Base-by-base conservation (phyloP, 2,113 vertebrate species). In the Rhea pennata region DNA sequence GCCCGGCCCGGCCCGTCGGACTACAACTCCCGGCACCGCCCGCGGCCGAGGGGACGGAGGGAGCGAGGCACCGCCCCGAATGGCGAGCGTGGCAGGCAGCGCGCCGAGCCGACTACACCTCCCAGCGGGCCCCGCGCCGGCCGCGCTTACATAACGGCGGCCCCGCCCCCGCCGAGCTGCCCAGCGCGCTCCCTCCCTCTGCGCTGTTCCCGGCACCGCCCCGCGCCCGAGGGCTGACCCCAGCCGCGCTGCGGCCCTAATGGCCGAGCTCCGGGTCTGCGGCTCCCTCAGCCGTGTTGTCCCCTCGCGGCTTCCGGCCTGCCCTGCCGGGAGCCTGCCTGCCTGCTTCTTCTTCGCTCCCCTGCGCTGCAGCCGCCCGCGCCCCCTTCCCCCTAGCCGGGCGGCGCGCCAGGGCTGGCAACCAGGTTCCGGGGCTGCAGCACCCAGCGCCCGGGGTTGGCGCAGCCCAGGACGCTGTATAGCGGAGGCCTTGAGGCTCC, bases 1-100 rank as follows among this genome's bases (percentile, higher is more conserved):
- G 16, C 1, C 1, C 1, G 0, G 0, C 0, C 1, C 9, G 0
- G 17, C n/a, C 2, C 2, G 0, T 0, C 0, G 54, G 77, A 90
- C 91, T 76, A 48, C 74, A 15, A 1, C 10, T 31, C 84, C 92
- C 84, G 74, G 40, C 7, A 9, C 0, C 3, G 4, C 3, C 11
- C 12, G 42, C 16, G 23, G 9, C 8, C 2, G 17, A 17, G n/a
- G 26, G 53, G 46, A n/a, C n/a, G n/a, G n/a, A n/a, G n/a, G n/a
- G n/a, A n/a, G n/a, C 42, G 14, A 22, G 44, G 54, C 26, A 5
- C 5, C 2, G 3, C 26, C 4, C 3, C 7, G 3, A 15, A 0
- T 26, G 5, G 87, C 8, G 54, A 42, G 39, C 40, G 72, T 56
- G 81, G 84, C 77, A 59, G 59, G 73, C 51, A 8, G n/a, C 3